These are phyloP conservation scores for Shargacucullia verbasci DNA, from an alignment of 2,888 invertebrate species.

Conservation along the genomic window DNA sequence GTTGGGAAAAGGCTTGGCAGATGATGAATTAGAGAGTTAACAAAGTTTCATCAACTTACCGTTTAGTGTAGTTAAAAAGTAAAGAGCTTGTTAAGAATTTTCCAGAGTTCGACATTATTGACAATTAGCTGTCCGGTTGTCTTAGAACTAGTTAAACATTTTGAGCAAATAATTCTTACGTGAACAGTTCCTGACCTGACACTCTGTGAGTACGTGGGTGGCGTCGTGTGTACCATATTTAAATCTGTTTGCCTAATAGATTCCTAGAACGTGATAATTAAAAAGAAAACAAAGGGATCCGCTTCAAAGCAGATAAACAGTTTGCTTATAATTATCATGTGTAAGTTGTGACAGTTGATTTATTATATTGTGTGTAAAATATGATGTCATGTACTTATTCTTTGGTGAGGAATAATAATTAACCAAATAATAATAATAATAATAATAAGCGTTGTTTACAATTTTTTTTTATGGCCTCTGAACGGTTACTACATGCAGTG, in stretches of 20 bases:
- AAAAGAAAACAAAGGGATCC: slow-evolving; percentile 26
- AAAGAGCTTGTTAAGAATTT: slow-evolving; percentile 12
- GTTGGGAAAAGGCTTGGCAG: too few relatives aligned
- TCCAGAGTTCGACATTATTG: slow-evolving; percentile 21
- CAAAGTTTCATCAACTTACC: slow-evolving; percentile 1
- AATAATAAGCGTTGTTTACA: too few relatives aligned
- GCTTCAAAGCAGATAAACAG: slow-evolving; percentile 20
- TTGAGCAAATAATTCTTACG: slow-evolving; percentile 43
- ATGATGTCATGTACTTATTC: slow-evolving; percentile 17
- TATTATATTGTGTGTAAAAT: slow-evolving; percentile 16
- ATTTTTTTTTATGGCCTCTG: too few relatives aligned
- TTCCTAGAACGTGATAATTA: slow-evolving; percentile 36
- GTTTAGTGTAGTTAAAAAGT: background rate
- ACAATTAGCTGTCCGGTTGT: slow-evolving; percentile 2
- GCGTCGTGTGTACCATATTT: slow-evolving; percentile 35
- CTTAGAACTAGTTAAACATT: slow-evolving; percentile 25
- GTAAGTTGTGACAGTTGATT: slow-evolving; percentile 17
- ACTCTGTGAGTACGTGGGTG: slow-evolving; percentile 17
- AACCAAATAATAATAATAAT: too few relatives aligned
- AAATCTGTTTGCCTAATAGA: slow-evolving; percentile 24
- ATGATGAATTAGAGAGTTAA: slow-evolving; percentile 6
- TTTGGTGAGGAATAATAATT: too few relatives aligned
- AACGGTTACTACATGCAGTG: too few relatives aligned
- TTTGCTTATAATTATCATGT: slow-evolving; percentile 5
- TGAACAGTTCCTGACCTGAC: slow-evolving; percentile 37